Base-by-base conservation (phyloP, 2,888 invertebrate species). In the Orthosia incerta region DNA sequence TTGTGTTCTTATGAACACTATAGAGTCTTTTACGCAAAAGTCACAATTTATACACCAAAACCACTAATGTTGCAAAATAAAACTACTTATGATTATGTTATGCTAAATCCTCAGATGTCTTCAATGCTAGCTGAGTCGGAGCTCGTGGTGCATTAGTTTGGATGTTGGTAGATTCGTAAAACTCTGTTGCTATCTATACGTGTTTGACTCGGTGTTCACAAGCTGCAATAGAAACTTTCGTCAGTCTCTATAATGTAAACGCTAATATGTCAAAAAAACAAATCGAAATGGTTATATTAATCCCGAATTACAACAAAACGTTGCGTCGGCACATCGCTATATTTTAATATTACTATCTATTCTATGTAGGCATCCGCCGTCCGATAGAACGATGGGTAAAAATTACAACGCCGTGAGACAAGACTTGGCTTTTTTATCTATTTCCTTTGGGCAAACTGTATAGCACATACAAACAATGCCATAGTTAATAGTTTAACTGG, bases 121-220 rank as follows among this genome's bases (percentile, higher is more conserved):
- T 98, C 98, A 98, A 98, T 98, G 98, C 98, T 98, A 98, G 98
- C 98, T 98, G 98, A 97, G 97, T 98, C 97, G 97, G 97, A 97
- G 97, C 97, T 91, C 91, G 92, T 92, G 95, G 93, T 95, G 93
- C 92, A 91, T 92, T 90, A 89, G 91, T 89, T 92, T 90, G 94
- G 93, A 94, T 92, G 91, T 92, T 88, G 86, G 87, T 88, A 88
- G 85, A 79, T 82, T 89, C 86, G 89, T 91, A 87, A 89, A 89
- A 88, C 90, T 92, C 90, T 91, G 91, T 93, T 93, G 89, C 89
- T 91, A 91, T 90, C 91, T 92, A 92, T 89, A 90, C 89, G 89
- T 91, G 83, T 89, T 80, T 90, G 88, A 87, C 88, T 89, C 91
- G 89, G 89, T 89, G 90, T 89, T 92, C 93, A 93, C 90, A 90